Conservation (phyloP, 1,140 invertebrate species). For the Drosophila busckii region DNA sequence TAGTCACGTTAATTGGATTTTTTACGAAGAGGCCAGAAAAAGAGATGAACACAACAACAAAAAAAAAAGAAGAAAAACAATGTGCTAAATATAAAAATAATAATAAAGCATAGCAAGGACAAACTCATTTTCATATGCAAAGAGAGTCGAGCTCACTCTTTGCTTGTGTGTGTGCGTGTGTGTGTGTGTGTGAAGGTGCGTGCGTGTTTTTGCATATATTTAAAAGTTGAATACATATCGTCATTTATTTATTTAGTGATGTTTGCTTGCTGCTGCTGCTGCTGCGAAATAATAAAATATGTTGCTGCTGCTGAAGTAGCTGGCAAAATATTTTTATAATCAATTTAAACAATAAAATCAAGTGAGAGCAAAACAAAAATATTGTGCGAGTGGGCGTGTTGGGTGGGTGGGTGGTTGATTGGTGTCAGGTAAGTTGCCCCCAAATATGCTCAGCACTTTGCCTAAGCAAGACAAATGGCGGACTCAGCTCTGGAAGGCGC, state of each 20-base stretch:
- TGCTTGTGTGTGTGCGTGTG: constrained; percentile 4
- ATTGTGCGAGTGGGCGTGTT: too few relatives aligned
- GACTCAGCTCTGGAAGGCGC: constrained; percentile 19
- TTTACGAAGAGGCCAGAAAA: background rate
- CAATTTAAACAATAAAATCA: too few relatives aligned
- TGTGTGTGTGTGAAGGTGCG: constrained; percentile 14
- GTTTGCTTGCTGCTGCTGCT: constrained; percentile 41
- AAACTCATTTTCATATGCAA: constrained; percentile 70
- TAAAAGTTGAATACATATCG: constrained; percentile 50
- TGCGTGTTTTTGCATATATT: constrained; percentile 65
- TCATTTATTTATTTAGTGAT: constrained; percentile 59
- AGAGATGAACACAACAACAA: background rate
- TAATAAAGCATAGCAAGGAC: constrained; percentile 24
- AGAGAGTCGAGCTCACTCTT: constrained; percentile 16
- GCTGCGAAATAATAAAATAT: constrained; percentile 1
- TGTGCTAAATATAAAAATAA: constrained; percentile 12
- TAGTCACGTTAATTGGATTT: constrained; percentile 46
- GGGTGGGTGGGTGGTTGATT: constrained; percentile 3
- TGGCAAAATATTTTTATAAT: too few relatives aligned
- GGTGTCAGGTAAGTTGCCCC: constrained; percentile 8
- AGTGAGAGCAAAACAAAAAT: too few relatives aligned
- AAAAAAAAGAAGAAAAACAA: constrained; percentile 3
- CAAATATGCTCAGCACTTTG: constrained; percentile 34
- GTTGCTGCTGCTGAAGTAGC: too few relatives aligned
- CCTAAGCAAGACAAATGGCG: constrained; percentile 53